These are phyloP conservation scores for Megaceryle alcyon DNA, from an alignment of 2,797 vertebrate species.

Conservation along the genomic window DNA sequence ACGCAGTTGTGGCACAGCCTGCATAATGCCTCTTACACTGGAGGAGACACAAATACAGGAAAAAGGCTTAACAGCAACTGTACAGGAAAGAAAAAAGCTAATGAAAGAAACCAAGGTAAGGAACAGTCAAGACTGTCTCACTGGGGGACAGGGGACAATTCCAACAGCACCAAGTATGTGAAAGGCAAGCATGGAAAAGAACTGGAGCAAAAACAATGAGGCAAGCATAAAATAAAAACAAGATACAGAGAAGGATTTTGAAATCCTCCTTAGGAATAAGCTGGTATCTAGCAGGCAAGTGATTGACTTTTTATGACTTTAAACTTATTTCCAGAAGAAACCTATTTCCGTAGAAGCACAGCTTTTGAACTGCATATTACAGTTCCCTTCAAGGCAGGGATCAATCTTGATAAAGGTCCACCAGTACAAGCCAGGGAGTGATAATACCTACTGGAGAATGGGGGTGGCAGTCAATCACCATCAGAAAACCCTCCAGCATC, in stretches of 20 bases:
- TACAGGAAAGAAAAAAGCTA: background rate
- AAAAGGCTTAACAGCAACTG: conserved; percentile 9
- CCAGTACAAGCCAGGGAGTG: background rate
- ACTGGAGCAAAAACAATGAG: background rate
- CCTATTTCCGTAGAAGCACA: background rate
- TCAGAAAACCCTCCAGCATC: background rate
- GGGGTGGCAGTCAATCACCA: background rate
- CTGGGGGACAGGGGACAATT: fast-evolving
- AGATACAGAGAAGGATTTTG: background rate
- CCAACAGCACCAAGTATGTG: background rate
- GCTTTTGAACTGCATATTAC: background rate
- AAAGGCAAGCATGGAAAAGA: background rate
- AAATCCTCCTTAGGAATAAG: background rate
- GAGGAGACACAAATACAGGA: conserved; percentile 12
- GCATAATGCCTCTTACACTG: background rate
- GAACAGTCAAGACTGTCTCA: background rate
- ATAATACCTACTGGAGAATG: background rate
- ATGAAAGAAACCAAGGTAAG: background rate
- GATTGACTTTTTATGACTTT: background rate
- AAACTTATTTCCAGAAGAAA: conserved; percentile 21
- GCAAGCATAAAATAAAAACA: background rate
- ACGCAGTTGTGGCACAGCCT: background rate
- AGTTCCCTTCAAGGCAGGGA: background rate
- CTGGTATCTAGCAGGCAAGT: background rate
- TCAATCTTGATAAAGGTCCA: background rate